A percentile compares a stretch with the other conserved stretches of the same genome.
phyloP scores from a whole-genome alignment of 2,113 vertebrate species.

The Notothenia coriiceps region DNA sequence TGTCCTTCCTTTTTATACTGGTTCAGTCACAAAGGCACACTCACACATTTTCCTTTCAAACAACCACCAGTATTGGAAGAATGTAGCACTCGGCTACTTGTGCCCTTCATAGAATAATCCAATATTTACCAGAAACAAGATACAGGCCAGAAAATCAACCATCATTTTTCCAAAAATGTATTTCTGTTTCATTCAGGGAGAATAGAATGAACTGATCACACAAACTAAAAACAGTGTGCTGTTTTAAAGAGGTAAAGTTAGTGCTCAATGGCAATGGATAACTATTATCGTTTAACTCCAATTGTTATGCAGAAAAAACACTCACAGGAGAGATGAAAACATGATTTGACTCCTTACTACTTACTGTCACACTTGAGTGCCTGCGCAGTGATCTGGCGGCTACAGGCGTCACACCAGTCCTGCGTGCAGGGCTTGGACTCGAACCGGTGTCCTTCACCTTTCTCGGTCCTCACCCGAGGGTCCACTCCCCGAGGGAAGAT shows the following conservation, averaged over 20 bases:
- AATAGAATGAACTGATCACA: not conserved
- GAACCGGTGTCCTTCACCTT: conserved; percentile 89
- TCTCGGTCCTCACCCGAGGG: conserved; percentile 83
- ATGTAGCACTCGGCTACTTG: not conserved
- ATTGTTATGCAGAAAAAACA: not conserved
- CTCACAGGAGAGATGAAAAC: not conserved
- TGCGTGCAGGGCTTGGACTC: conserved; percentile 67
- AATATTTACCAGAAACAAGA: not conserved
- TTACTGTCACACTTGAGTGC: conserved; percentile 91
- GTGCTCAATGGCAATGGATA: too few relatives aligned
- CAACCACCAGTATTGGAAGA: conserved; percentile 8
- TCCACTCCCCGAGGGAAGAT: conserved; percentile 86
- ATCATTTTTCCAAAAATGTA: not conserved
- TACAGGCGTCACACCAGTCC: conserved; percentile 93
- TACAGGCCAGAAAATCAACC: not conserved
- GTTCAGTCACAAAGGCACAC: conserved; percentile 18
- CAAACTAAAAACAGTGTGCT: not conserved
- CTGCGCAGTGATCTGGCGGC: conserved; percentile 82
- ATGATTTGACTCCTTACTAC: conserved; percentile 45
- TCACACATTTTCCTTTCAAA: conserved; percentile 16
- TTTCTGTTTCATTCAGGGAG: not conserved
- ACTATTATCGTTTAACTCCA: too few relatives aligned
- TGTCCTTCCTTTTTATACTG: conserved; percentile 27
- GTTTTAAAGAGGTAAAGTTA: too few relatives aligned
- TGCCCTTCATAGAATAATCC: conserved; percentile 17